These are phyloP conservation scores for Anthopleura sola DNA, from an alignment of 64 coral and sea anemone genomes.

Conservation along the genomic window DNA sequence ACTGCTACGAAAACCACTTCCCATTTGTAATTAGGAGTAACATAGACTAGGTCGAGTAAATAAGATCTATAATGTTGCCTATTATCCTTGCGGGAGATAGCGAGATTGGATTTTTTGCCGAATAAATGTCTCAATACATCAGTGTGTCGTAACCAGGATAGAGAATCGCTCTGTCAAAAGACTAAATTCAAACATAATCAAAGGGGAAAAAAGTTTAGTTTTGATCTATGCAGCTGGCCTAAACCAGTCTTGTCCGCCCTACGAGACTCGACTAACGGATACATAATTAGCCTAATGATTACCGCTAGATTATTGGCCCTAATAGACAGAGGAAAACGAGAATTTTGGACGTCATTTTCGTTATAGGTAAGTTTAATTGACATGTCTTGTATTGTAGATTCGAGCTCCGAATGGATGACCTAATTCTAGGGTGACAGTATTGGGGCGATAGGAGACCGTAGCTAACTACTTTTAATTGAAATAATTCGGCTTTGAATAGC, in stretches of 20 bases:
- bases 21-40: not conserved
- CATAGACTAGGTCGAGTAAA: not conserved
- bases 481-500: not conserved
- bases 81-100: not conserved
- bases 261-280: not conserved
- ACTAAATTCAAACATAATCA: too few species aligned
- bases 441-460: not conserved
- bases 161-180: not conserved
- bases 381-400: not conserved
- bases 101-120: not conserved
- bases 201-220: not conserved
- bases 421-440: not conserved
- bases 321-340: not conserved
- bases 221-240: not conserved
- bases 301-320: not conserved
- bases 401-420: not conserved
- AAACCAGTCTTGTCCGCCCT: not conserved
- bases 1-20: not conserved
- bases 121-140: not conserved
- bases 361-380: conserved; percentile 6
- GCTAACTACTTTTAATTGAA: conserved; percentile 7
- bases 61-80: not conserved
- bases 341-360: not conserved
- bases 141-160: not conserved
- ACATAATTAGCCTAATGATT: not conserved